Conservation (phyloP, 2,797 vertebrate genomes). For the Hafferia zeledoni region DNA sequence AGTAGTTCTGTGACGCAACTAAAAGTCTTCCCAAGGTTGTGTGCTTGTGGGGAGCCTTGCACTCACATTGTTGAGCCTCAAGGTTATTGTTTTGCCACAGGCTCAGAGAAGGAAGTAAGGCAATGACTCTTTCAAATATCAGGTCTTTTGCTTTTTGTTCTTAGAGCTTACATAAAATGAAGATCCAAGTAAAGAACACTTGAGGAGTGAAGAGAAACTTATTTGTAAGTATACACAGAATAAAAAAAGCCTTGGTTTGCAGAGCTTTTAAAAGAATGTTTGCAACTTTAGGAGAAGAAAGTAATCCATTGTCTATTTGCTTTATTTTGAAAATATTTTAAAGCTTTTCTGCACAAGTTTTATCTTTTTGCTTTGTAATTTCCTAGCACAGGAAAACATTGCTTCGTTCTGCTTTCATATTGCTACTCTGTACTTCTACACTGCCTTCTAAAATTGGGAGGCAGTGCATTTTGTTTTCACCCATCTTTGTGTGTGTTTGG, state of each 20-base stretch:
- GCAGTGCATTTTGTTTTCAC: neutral
- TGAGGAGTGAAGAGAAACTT: neutral
- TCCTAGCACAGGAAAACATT: neutral
- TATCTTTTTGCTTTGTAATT: neutral
- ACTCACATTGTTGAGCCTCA: neutral
- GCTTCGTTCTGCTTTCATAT: neutral
- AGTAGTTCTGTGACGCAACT: neutral
- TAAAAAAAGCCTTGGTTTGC: neutral
- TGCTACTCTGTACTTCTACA: neutral
- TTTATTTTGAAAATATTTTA: neutral
- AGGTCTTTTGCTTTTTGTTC: neutral
- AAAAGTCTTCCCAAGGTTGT: neutral
- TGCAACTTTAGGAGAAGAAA: neutral
- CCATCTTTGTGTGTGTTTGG: neutral
- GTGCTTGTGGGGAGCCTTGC: neutral
- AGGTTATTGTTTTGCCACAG: neutral
- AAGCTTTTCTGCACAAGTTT: neutral
- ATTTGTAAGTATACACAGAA: neutral
- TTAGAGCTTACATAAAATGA: neutral
- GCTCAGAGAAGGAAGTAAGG: neutral
- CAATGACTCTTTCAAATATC: neutral
- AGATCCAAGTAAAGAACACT: neutral
- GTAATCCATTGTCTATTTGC: neutral
- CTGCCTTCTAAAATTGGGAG: neutral
- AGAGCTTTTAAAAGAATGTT: neutral